These are phyloP conservation scores for Halcyon chelicuti DNA, from an alignment of 2,797 vertebrate species.

Conservation along the genomic window DNA sequence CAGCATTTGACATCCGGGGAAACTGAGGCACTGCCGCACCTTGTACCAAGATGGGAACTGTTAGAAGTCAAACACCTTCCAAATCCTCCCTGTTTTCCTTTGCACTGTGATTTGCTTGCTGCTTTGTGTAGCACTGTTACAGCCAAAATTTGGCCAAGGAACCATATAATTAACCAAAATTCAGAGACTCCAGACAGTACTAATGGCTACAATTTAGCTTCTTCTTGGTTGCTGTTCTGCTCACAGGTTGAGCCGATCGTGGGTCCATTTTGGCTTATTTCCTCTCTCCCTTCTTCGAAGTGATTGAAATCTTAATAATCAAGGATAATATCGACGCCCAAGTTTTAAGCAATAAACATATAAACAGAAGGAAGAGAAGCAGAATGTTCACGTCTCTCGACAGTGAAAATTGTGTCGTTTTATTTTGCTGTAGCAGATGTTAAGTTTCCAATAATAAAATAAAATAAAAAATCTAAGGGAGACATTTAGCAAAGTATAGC, in stretches of 20 bases:
- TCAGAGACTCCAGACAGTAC: background rate
- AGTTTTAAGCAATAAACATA: slow-evolving; percentile 71
- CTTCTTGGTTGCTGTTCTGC: background rate
- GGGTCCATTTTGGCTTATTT: background rate
- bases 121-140: background rate
- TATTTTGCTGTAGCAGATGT: slow-evolving; percentile 71
- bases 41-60: background rate
- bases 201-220: background rate
- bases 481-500: slow-evolving; percentile 64
- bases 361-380: slow-evolving; percentile 51
- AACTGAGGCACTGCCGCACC: background rate
- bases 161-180: background rate
- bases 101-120: background rate
- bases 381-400: slow-evolving; percentile 39
- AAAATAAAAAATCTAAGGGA: slow-evolving; percentile 64
- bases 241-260: background rate
- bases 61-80: background rate
- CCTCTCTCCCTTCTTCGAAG: background rate
- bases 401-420: slow-evolving; percentile 29
- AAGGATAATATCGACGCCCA: slow-evolving; percentile 9
- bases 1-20: background rate
- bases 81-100: background rate
- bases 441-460: slow-evolving; percentile 73
- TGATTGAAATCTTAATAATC: slow-evolving; percentile 51
- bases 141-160: background rate